Evolutionary conservation across 2,888 invertebrate species (phyloP).

Genomic region (Pantelozetes paolii): DNA sequence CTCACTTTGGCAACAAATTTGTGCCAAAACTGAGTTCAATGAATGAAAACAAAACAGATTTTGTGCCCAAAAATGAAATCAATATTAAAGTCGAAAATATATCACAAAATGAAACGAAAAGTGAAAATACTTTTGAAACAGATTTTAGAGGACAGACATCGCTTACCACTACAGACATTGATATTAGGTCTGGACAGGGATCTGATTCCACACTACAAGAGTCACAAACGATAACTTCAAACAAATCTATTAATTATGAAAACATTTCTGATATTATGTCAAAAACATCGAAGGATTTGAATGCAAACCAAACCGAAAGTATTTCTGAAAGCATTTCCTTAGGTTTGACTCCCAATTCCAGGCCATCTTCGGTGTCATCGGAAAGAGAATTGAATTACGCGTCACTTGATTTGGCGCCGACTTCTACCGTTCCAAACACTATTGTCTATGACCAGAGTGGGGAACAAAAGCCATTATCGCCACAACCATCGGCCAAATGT

Average conservation of each 20-base stretch:
- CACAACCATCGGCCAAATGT: not conserved
- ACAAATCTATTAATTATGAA: too few species aligned
- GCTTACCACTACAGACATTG: too few species aligned
- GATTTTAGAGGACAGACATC: too few species aligned
- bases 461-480: not conserved
- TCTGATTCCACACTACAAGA: too few species aligned
- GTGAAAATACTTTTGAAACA: too few species aligned
- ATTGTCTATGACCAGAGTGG: not conserved
- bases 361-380: not conserved
- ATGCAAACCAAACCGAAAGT: not conserved
- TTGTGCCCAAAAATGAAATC: too few species aligned
- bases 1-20: not conserved
- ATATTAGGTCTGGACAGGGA: too few species aligned
- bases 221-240: too few species aligned
- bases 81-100: too few species aligned
- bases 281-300: not conserved
- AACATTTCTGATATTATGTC: not conserved
- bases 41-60: too few species aligned
- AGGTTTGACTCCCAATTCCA: not conserved
- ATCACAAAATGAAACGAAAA: too few species aligned
- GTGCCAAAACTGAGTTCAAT: not conserved
- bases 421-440: not conserved
- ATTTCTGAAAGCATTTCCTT: not conserved
- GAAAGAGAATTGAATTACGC: slow-evolving; percentile 12
- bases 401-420: slow-evolving; percentile 17